Percentiles rank a stretch among this genome's conserved stretches.
Conservation (phyloP, 2,113 vertebrate genomes). For the Phocoena phocoena region DNA sequence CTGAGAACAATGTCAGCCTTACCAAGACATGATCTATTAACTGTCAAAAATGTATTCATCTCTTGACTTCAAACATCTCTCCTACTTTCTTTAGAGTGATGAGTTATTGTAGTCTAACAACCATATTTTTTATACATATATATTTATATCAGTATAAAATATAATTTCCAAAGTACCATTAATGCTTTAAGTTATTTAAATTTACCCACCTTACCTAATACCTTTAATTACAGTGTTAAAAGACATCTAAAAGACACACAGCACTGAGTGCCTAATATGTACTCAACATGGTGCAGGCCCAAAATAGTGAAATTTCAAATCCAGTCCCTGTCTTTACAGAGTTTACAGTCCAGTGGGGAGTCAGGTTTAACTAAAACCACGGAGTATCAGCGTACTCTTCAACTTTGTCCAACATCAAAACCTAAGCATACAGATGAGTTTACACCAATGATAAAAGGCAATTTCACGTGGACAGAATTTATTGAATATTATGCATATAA, state of each 20-base stretch:
- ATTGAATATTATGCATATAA: constrained; percentile 7
- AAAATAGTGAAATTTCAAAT: neutral
- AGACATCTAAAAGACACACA: neutral
- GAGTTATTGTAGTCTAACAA: neutral
- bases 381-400: neutral
- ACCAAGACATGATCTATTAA: neutral
- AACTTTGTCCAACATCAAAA: neutral
- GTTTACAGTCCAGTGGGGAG: neutral
- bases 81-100: neutral
- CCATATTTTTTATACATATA: neutral
- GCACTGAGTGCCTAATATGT: neutral
- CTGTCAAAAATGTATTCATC: neutral
- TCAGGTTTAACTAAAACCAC: neutral
- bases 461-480: constrained; percentile 13
- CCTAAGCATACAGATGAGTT: neutral
- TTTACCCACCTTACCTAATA: neutral
- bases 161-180: neutral
- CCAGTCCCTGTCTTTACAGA: neutral
- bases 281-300: neutral
- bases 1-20: neutral
- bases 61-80: neutral
- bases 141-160: neutral
- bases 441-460: neutral
- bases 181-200: neutral
- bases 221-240: neutral